Base-by-base conservation (phyloP, 1,140 invertebrate species). In the Sesamia nonagrioides region DNA sequence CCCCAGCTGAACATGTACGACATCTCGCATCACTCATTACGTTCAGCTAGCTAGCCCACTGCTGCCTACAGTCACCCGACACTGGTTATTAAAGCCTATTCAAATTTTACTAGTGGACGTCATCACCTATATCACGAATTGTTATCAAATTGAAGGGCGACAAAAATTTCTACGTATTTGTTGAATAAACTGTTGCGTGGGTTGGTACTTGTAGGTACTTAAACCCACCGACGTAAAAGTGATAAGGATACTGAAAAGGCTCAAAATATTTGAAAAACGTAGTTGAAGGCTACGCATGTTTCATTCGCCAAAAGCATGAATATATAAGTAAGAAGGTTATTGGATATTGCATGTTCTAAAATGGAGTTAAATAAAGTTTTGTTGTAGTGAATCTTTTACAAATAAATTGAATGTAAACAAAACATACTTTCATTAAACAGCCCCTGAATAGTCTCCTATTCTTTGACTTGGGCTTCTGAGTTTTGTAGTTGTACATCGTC, bases 11-110 rank as follows among this genome's bases (percentile, higher is more conserved):
- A 2, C 73, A 52, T 72, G 45, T 72, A 83, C 71, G 52, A 77
- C 79, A 81, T 80, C 52, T 68, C 69, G 60, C 69, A 78, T 54
- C 74, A 76, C 60, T 50, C 75, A 74, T 74, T 74, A 74, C 35
- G 18, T 60, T 58, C 40, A 60, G 60, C 52, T 60, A 58, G 54
- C 54, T 54, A 71, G 56, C 40, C 40, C 21, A 15, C 40, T n/a
- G 50, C 42, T 15, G 9, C 63, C 37, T 8, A 21, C 13, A 40
- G 21, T 9, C 18, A 45, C 66, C 58, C 58, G 56, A 63, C 73
- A 50, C 54, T 63, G 73, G 42, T 2, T 75, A 75, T 75, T 74
- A 73, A 52, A 17, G 21, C 42, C 37, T 63, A 63, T 75, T 63
- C 73, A 75, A 75, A 75, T 75, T 61, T 50, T 11, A 75, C 45